Evolutionary conservation across 2,113 vertebrate genomes (phyloP), one percentile per base, ranked within the genome.

Genomic region (Cacatua alba): DNA sequence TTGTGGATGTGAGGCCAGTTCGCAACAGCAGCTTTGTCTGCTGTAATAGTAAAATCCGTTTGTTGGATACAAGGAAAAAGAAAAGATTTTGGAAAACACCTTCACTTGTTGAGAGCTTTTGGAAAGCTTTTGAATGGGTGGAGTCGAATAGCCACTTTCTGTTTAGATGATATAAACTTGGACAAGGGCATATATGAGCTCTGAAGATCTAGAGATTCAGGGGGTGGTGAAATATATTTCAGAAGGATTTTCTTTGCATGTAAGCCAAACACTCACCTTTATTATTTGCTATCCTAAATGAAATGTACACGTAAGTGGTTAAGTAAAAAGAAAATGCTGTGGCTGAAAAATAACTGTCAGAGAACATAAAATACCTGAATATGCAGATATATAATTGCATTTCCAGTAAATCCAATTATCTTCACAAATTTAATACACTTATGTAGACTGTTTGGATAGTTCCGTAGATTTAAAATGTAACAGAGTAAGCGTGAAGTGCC

Each of bases 391-490:
- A 46, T 87, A 90, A 88, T 90, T 90, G 23, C 88, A 88, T 86
- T 96, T 95, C 70, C 82, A 93, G 94, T 77, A 85, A 95, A 94
- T 74, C 65, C 3, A 93, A 81, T 96, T 94, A 95, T 83, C 48
- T 87, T 65, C 60, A 41, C 19, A 78, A 81, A 75, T 92, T 87
- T 92, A 95, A 89, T 95, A 86, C 11, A 55, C 80, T 90, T 88
- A 75, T 88, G 33, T 15, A 85, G 68, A 53, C 59, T 77, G 10
- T 82, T 94, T 84, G 41, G 60, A 53, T 90, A 65, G 16, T 51
- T 88, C 24, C 81, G 14, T 39, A 90, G 59, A 71, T 94, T 84
- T 90, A 76, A 91, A 91, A 64, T 87, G 15, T 53, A 82, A 75
- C 14, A 67, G 43, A 26, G 17, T 35, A 70, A 92, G 29, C 12